Evolutionary conservation across 2,113 vertebrate species (phyloP).

Genomic region (Cairina moschata): DNA sequence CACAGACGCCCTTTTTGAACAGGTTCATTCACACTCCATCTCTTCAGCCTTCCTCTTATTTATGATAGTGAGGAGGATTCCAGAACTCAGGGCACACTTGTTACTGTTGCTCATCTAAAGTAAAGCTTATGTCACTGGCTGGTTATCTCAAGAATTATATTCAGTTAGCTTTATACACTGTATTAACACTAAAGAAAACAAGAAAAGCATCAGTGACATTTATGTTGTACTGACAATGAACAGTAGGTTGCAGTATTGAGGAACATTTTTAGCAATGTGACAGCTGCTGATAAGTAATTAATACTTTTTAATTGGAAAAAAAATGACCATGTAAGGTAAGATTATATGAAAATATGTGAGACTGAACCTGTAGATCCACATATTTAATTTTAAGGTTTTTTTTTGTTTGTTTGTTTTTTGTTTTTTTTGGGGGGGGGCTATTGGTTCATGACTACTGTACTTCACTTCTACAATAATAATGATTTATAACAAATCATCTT

Average conservation of each 20-base stretch:
- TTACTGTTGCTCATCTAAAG: background rate
- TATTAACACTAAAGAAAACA: background rate
- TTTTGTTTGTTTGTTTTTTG: background rate
- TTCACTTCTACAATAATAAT: background rate
- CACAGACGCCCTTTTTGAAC: background rate
- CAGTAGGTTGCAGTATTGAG: constrained; percentile 32
- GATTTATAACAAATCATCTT: background rate
- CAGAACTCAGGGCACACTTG: background rate
- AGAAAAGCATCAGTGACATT: background rate
- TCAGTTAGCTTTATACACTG: background rate
- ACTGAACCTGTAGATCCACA: background rate
- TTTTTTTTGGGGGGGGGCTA: background rate
- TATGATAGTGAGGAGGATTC: background rate
- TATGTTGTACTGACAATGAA: background rate
- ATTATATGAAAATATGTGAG: background rate
- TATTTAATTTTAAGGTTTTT: background rate
- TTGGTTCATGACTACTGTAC: rapidly evolving
- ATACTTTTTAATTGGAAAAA: background rate
- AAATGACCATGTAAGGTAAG: background rate
- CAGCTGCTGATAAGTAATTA: background rate
- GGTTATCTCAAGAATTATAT: background rate
- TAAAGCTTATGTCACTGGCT: background rate
- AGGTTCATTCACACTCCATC: background rate
- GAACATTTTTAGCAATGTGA: background rate
- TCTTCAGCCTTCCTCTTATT: background rate